phyloP scores from a whole-genome alignment of 2,888 invertebrate genomes.

The Acronicta alni region DNA sequence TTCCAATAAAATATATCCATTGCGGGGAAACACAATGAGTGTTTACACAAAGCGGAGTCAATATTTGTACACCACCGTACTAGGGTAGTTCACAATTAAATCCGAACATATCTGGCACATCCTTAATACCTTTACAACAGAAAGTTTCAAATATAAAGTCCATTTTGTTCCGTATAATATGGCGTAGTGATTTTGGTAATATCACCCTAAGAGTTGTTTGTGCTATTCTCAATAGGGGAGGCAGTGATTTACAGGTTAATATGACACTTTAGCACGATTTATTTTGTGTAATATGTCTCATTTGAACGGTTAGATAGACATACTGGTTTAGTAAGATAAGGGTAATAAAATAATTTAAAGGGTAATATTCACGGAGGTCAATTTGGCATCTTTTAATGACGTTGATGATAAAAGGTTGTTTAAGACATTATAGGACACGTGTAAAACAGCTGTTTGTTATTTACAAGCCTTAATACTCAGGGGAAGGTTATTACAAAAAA shows the following conservation, averaged over 20 bases:
- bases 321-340: background rate
- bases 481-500: conserved; percentile 11
- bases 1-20: conserved; percentile 79
- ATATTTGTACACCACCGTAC: conserved; percentile 76
- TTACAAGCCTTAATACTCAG: conserved; percentile 6
- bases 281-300: conserved; percentile 1
- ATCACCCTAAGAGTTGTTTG: background rate
- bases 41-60: conserved; percentile 77
- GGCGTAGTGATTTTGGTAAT: background rate
- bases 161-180: conserved; percentile 4
- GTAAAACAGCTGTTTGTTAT: conserved; percentile 6
- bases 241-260: conserved; percentile 15
- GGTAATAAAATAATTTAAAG: background rate
- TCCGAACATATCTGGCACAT: conserved; percentile 73
- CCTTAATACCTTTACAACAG: conserved; percentile 24
- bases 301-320: background rate
- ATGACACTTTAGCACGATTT: background rate
- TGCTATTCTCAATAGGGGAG: background rate
- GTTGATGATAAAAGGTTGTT: too few relatives aligned
- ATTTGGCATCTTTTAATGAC: too few relatives aligned
- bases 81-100: conserved; percentile 83
- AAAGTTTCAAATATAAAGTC: conserved; percentile 8
- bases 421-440: background rate
- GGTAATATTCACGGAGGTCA: background rate
- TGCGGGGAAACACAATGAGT: conserved; percentile 72